Evolutionary conservation across 2,113 vertebrate genomes (phyloP).

Genomic region (Hipposideros armiger): DNA sequence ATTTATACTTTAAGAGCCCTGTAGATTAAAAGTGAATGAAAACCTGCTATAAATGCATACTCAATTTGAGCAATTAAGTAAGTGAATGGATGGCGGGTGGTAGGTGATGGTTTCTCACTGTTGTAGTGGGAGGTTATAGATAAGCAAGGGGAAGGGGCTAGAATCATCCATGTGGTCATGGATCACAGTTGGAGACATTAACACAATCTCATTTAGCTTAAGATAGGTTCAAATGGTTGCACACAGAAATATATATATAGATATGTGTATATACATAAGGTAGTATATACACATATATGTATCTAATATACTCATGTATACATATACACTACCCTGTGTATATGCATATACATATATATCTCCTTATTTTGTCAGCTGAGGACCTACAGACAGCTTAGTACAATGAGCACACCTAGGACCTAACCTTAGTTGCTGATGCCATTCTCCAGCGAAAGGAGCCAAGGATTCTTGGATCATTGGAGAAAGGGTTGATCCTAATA

Average conservation of each 20-base stretch:
- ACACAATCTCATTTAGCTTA: neutral
- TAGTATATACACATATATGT: neutral
- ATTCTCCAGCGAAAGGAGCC: neutral
- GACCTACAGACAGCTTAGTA: neutral
- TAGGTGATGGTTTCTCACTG: neutral
- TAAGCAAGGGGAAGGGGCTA: neutral
- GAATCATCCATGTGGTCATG: neutral
- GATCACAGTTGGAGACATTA: neutral
- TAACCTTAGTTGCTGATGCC: neutral
- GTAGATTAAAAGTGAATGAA: constrained; percentile 59
- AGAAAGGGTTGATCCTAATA: neutral
- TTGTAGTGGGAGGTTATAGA: neutral
- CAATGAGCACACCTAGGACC: neutral
- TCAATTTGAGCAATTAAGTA: constrained; percentile 34
- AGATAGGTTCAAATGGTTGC: neutral
- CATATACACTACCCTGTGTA: neutral
- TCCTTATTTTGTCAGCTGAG: neutral
- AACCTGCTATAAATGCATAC: neutral
- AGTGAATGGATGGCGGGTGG: neutral
- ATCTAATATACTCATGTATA: too few species aligned
- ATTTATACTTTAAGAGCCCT: constrained; percentile 64
- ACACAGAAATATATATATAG: neutral
- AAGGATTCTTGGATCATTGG: neutral
- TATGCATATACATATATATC: neutral
- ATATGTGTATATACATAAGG: neutral